Conservation (phyloP, 1,140 invertebrate genomes). For the Megathymus violae region DNA sequence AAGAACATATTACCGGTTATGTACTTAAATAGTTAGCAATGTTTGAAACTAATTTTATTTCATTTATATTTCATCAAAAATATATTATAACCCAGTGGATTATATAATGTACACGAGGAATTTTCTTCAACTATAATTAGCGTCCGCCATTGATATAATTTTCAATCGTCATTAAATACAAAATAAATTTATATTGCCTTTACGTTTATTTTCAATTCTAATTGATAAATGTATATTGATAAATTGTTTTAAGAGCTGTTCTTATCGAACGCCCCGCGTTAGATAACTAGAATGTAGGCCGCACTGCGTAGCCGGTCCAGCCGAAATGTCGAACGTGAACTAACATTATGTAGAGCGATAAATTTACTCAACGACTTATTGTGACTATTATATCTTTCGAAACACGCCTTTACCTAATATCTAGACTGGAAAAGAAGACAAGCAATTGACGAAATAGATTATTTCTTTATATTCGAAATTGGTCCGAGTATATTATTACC, state of each 20-base stretch:
- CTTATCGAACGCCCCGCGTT: conserved; percentile 22
- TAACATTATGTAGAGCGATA: conserved; percentile 52
- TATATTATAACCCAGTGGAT: too few relatives aligned
- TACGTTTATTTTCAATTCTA: background rate
- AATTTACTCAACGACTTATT: conserved; percentile 45
- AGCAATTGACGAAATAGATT: conserved; percentile 38
- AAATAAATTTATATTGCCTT: background rate
- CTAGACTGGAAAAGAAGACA: conserved; percentile 42
- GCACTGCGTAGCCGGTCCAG: conserved; percentile 31
- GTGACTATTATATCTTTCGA: conserved; percentile 48
- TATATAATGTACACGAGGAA: too few relatives aligned
- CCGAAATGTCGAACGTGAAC: conserved; percentile 47
- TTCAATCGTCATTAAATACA: background rate
- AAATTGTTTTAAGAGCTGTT: conserved; percentile 1
- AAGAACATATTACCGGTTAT: too few relatives aligned
- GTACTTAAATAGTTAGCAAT: too few relatives aligned
- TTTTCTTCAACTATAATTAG: too few relatives aligned
- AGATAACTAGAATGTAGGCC: conserved; percentile 43
- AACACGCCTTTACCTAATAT: conserved; percentile 43
- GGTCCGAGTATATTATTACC: conserved; percentile 20
- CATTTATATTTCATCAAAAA: too few relatives aligned
- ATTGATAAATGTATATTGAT: background rate
- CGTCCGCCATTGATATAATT: background rate
- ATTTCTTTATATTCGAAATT: conserved; percentile 20
- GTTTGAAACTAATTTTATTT: too few relatives aligned